A percentile compares a stretch with the other conserved stretches of the same genome.
These are phyloP conservation scores for Dynastes grantii DNA, from an alignment of 2,888 invertebrate species.

Conservation along the genomic window DNA sequence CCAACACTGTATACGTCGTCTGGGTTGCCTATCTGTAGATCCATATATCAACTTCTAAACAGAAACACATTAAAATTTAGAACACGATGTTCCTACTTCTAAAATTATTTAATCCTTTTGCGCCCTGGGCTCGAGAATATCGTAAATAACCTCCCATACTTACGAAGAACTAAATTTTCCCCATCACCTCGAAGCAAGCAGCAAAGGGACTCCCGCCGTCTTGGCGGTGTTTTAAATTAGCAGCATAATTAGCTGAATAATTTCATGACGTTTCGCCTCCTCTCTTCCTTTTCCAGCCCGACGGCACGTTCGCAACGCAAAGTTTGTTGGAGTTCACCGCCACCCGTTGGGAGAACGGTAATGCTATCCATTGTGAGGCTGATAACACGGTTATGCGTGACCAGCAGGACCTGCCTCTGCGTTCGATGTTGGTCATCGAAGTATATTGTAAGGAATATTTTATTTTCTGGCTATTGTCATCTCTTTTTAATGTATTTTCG, in stretches of 20 bases:
- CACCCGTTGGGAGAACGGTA: constrained; percentile 86
- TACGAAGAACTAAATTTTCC: constrained; percentile 29
- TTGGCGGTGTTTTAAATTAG: constrained; percentile 1
- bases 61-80: too few relatives aligned
- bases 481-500: neutral
- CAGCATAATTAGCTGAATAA: constrained; percentile 47
- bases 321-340: constrained; percentile 87
- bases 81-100: too few relatives aligned
- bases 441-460: constrained; percentile 85
- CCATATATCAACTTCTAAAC: too few relatives aligned
- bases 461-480: neutral
- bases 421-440: constrained; percentile 81
- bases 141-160: neutral
- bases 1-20: too few relatives aligned
- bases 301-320: constrained; percentile 86
- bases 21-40: too few relatives aligned
- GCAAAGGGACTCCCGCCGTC: constrained; percentile 34
- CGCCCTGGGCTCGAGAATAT: neutral
- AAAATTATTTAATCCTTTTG: too few relatives aligned
- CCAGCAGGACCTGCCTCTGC: constrained; percentile 83
- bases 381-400: constrained; percentile 84
- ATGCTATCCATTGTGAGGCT: constrained; percentile 85
- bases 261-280: constrained; percentile 9
- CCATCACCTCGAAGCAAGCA: neutral
- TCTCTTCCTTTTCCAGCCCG: constrained; percentile 72